These are phyloP conservation scores for Mechanitis mazaeus DNA, from an alignment of 2,888 invertebrate genomes.

Conservation along the genomic window DNA sequence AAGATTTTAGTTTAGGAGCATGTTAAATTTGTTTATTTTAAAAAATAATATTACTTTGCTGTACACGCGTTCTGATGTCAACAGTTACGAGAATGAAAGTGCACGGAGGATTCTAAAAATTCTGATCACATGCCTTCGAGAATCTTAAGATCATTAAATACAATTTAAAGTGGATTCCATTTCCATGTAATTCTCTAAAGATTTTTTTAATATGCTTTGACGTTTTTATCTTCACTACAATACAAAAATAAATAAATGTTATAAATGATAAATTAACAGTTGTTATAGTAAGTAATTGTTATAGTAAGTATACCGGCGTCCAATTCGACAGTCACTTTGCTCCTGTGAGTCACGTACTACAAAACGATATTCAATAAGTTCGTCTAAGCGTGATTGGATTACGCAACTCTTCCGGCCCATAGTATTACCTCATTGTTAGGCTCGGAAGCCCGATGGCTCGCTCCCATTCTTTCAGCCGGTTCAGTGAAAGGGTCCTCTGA, in stretches of 20 bases:
- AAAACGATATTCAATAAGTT: slow-evolving; percentile 43
- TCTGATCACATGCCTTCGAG: slow-evolving; percentile 35
- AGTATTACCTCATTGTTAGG: slow-evolving; percentile 67
- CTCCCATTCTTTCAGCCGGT: slow-evolving; percentile 71
- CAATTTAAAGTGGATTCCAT: slow-evolving; percentile 7
- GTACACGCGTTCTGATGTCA: slow-evolving; percentile 31
- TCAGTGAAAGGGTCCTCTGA: slow-evolving; percentile 73
- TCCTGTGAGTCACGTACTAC: slow-evolving; percentile 40
- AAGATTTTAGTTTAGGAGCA: not conserved
- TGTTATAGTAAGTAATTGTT: too few species aligned
- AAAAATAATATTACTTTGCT: slow-evolving; percentile 21
- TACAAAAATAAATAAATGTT: too few species aligned
- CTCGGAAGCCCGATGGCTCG: slow-evolving; percentile 63
- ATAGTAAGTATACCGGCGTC: not conserved
- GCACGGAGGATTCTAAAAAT: slow-evolving; percentile 37
- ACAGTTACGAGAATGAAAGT: slow-evolving; percentile 42
- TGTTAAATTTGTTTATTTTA: not conserved
- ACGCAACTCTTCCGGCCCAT: slow-evolving; percentile 64
- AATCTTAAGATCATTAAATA: slow-evolving; percentile 22
- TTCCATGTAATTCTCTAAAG: too few species aligned
- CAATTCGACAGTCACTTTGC: slow-evolving; percentile 26
- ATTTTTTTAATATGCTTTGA: not conserved
- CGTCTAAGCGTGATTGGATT: slow-evolving; percentile 58
- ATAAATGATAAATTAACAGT: too few species aligned
- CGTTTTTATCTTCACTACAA: not conserved